Evolutionary conservation across 2,888 invertebrate species (phyloP), one percentile per base, ranked within the genome.

Genomic region (Sturmia bella): DNA sequence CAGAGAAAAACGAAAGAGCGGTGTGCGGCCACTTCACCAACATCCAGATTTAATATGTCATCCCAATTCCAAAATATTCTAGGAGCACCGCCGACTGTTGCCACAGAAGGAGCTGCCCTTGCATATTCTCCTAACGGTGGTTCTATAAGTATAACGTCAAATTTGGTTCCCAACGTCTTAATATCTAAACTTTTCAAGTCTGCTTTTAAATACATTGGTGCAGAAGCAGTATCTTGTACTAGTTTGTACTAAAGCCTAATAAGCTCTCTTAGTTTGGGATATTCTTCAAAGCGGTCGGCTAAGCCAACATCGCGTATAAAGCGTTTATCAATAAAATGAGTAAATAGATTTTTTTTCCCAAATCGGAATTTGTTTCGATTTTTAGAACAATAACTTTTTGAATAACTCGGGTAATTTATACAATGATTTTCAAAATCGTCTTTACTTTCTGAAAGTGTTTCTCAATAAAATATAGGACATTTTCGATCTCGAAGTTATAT

Each of bases 211-310:
- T 98, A 99, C 98, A 98, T 98, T 0, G 99, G 99, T 0, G 98
- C 98, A 0, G 97, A 96, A 1, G 98, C 98, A 0, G 98, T 99
- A 89, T 96, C 93, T 7, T 96, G 93, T 64, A 99, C 98, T 13
- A 98, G 92, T 87, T 98, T 98, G 92, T 99, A 97, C 90, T 99
- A 99, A 43, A 99, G 91, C 85, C 97, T 95, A 84, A 99, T 99
- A 2, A 99, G 92, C 89, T 99, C 99, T 64, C 98, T 92, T 6
- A 99, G 91, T 88, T 99, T 99, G 0, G 99, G 99, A 91, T 99
- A 99, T 90, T 99, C 99, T 90, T 99, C 99, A 89, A 99, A 99
- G 21, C 99, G 93, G 90, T 99, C 98, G 0, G 98, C 98, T 5
- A 99, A 92, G 3, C 98, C 99, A 3, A 98, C 98, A 89, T 99